A percentile compares a stretch with the other conserved stretches of the same genome.
Conservation (phyloP, 2,113 vertebrate species). For the Sylvicapra grimmia region DNA sequence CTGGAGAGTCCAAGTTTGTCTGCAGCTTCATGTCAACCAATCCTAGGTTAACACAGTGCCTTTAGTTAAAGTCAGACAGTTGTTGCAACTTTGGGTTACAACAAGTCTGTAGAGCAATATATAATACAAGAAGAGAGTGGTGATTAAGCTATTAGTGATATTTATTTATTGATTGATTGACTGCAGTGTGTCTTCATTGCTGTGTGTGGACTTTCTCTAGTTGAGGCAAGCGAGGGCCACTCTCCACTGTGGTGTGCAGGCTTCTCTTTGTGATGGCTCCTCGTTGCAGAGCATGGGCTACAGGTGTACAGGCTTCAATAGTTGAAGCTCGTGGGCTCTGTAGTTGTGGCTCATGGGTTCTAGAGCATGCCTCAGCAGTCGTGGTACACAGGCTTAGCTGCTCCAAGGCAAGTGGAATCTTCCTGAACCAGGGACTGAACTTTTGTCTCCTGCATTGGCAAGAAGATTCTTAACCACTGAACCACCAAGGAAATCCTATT, state of each 20-base stretch:
- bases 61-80: neutral
- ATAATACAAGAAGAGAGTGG: neutral
- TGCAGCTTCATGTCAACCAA: neutral
- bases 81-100: neutral
- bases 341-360: neutral
- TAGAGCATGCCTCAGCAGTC: neutral
- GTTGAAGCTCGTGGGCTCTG: neutral
- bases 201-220: neutral
- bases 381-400: neutral
- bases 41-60: neutral
- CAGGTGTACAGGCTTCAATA: neutral
- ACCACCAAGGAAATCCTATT: neutral
- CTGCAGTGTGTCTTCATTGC: neutral
- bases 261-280: neutral
- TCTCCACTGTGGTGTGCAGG: fast-evolving
- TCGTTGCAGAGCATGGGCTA: neutral
- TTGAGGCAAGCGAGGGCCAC: neutral
- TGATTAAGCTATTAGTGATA: neutral
- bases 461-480: neutral
- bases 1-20: neutral
- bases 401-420: neutral
- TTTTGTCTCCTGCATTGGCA: neutral
- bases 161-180: neutral
- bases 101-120: neutral
- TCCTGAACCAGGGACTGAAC: neutral